Percentiles rank a stretch among this genome's conserved stretches.
These are phyloP conservation scores for Capra hircus DNA, from an alignment of 2,113 vertebrate genomes.

Conservation along the genomic window DNA sequence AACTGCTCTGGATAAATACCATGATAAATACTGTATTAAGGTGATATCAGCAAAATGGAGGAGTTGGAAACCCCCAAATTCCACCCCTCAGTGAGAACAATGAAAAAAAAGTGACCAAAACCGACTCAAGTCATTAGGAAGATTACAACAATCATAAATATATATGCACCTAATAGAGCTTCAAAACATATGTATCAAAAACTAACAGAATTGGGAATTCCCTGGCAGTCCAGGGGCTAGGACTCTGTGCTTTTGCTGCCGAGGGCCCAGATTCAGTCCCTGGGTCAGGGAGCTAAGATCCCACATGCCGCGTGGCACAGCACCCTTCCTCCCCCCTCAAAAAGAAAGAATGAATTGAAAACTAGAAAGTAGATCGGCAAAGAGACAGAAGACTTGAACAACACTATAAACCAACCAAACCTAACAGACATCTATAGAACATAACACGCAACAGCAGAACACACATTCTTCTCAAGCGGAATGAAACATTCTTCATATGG, in stretches of 20 bases:
- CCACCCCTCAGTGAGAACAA: neutral
- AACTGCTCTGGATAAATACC: neutral
- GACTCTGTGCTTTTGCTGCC: accelerated
- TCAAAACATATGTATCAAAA: neutral
- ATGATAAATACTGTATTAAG: neutral
- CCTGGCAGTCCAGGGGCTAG: neutral
- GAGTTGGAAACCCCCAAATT: neutral
- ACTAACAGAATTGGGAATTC: neutral
- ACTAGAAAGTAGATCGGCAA: neutral
- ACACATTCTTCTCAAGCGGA: neutral
- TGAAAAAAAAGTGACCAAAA: neutral
- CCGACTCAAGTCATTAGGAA: neutral
- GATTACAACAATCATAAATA: neutral
- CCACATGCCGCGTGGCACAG: accelerated
- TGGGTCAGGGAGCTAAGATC: neutral
- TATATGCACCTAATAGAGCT: neutral
- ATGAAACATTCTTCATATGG: neutral
- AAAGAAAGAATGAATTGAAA: neutral
- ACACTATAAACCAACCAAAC: neutral
- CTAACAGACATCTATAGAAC: neutral
- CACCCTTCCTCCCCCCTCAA: neutral
- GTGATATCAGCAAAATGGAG: neutral
- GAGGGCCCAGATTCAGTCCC: neutral
- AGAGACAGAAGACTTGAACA: neutral
- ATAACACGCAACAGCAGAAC: neutral